A percentile compares a stretch with the other conserved stretches of the same genome.
phyloP scores from a whole-genome alignment of 2,797 vertebrate genomes.

The Darevskia nairensis region DNA sequence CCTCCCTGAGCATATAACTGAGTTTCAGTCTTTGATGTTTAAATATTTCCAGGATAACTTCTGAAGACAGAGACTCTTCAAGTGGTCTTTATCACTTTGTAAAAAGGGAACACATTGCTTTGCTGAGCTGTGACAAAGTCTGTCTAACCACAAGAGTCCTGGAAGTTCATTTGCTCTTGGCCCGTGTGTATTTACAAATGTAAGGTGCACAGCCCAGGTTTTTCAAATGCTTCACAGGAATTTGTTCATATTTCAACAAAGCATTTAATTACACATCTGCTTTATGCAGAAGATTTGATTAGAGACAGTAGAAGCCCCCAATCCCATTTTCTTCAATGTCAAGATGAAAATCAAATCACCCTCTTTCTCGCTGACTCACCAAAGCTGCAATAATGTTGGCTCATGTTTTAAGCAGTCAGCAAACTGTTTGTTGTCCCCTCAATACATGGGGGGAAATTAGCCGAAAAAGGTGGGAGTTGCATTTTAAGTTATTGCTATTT shows the following conservation, averaged over 20 bases:
- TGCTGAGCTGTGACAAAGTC: conserved; percentile 36
- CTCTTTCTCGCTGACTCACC: conserved; percentile 39
- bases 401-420: conserved; percentile 41
- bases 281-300: conserved; percentile 54
- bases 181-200: conserved; percentile 47
- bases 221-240: conserved; percentile 41
- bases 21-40: conserved; percentile 29
- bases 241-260: conserved; percentile 45
- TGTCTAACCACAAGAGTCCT: conserved; percentile 32
- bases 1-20: neutral
- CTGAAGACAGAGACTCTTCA: conserved; percentile 32
- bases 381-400: conserved; percentile 18
- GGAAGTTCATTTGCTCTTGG: conserved; percentile 45
- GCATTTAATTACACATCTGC: conserved; percentile 49
- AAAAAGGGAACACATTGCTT: conserved; percentile 38
- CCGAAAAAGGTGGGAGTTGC: conserved; percentile 32
- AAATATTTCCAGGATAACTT: conserved; percentile 36
- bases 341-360: conserved; percentile 46
- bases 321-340: conserved; percentile 46
- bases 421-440: conserved; percentile 20
- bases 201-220: conserved; percentile 24
- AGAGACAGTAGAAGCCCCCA: conserved; percentile 52
- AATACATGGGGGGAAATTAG: conserved; percentile 12
- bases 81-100: conserved; percentile 25
- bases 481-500: conserved; percentile 39